Evolutionary conservation across 35 echinoderm and acorn worm species (phyloP).

Genomic region (Ophioderma brevispina): DNA sequence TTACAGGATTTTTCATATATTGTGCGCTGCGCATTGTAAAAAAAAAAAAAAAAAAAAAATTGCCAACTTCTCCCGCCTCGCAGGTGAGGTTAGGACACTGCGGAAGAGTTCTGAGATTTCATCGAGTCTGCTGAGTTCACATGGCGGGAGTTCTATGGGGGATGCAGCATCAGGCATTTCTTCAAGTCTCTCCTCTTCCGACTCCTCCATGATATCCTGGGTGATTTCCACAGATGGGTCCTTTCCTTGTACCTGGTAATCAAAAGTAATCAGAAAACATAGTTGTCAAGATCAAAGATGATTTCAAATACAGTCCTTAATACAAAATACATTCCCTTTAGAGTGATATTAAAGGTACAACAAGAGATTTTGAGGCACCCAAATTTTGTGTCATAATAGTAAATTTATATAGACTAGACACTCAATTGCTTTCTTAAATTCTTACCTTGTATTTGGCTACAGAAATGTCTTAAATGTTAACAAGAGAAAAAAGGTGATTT

Average conservation of each 20-base stretch:
- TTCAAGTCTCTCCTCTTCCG: slow-evolving; percentile 95
- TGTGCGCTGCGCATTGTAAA: no score
- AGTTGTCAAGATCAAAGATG: neutral
- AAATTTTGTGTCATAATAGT: no score
- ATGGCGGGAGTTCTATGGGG: slow-evolving; percentile 94
- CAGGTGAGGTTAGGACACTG: slow-evolving; percentile 80
- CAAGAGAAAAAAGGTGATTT: no score
- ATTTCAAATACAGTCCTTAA: neutral
- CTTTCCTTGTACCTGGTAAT: slow-evolving; percentile 84
- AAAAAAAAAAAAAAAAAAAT: no score
- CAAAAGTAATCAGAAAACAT: neutral
- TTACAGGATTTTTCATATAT: no score
- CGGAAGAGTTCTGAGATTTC: slow-evolving; percentile 92
- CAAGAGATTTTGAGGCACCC: no score
- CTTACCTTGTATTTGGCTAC: no score
- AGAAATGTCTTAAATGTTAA: no score
- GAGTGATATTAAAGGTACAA: no score
- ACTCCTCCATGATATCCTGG: slow-evolving; percentile 97
- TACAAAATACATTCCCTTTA: neutral
- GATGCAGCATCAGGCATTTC: slow-evolving; percentile 91
- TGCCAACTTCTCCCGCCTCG: slow-evolving; percentile 91
- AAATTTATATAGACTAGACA: no score
- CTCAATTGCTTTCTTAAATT: no score
- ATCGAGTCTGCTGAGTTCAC: slow-evolving; percentile 96
- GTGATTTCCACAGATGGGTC: slow-evolving; percentile 99